These are phyloP conservation scores for Schizothorax lantsangensis DNA, from an alignment of 2,797 vertebrate species.

Conservation along the genomic window DNA sequence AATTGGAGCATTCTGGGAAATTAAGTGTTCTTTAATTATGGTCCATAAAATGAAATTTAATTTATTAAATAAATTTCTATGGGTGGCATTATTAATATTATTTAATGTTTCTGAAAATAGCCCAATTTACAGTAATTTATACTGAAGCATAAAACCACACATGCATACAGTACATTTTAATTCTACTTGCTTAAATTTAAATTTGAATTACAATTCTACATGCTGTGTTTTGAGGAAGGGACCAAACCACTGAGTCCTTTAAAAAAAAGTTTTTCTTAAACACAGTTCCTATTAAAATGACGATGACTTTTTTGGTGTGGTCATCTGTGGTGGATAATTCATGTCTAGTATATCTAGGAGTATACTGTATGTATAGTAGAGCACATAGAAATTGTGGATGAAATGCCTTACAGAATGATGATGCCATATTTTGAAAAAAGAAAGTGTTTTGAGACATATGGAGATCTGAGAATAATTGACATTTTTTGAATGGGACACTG, in stretches of 20 bases:
- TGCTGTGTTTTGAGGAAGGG: neutral
- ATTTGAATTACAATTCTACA: neutral
- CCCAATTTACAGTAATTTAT: neutral
- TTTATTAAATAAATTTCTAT: neutral
- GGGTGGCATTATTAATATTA: neutral
- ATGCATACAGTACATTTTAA: neutral
- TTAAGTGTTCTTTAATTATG: neutral
- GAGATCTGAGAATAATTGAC: neutral
- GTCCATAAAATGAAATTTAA: neutral
- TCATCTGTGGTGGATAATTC: neutral
- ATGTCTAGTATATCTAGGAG: neutral
- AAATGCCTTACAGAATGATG: slow-evolving; percentile 52
- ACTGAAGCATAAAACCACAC: neutral
- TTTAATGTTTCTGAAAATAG: neutral
- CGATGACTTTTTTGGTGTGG: neutral
- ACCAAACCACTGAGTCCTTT: neutral
- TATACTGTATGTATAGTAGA: slow-evolving; percentile 7
- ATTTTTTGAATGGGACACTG: neutral
- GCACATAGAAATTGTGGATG: slow-evolving; percentile 27
- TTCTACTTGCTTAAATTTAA: neutral
- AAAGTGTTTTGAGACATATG: neutral
- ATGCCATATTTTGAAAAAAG: slow-evolving; percentile 33
- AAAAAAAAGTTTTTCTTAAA: neutral
- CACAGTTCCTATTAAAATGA: neutral
- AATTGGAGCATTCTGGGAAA: neutral